phyloP scores from a whole-genome alignment of 2,888 invertebrate species.

The Creontiades dilutus region DNA sequence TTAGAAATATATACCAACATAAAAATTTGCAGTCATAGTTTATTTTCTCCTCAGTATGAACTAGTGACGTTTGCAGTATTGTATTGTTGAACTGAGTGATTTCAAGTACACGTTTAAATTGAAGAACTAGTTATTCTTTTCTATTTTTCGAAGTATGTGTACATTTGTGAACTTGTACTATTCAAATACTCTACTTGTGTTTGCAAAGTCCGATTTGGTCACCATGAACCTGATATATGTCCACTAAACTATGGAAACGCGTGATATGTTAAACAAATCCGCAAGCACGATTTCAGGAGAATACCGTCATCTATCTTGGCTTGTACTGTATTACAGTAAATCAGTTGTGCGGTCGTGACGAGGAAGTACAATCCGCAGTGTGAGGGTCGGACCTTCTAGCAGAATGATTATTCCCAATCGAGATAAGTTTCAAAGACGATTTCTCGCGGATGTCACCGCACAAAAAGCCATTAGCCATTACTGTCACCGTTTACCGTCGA shows the following conservation, averaged over 20 bases:
- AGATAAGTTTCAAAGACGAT: neutral
- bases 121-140: too few relatives aligned
- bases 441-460: conserved; percentile 20
- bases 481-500: conserved; percentile 8
- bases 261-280: neutral
- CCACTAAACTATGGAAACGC: neutral
- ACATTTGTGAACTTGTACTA: too few relatives aligned
- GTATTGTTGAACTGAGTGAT: too few relatives aligned
- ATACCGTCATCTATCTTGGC: neutral
- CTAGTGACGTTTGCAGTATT: too few relatives aligned
- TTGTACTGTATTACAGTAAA: neutral
- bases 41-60: too few relatives aligned
- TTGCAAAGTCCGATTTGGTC: too few relatives aligned
- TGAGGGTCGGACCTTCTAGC: neutral
- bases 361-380: neutral
- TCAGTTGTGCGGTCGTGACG: conserved; percentile 20
- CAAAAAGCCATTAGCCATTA: neutral
- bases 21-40: too few relatives aligned
- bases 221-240: too few relatives aligned
- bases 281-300: neutral
- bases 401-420: neutral
- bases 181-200: too few relatives aligned
- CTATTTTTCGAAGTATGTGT: too few relatives aligned
- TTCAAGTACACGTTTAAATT: too few relatives aligned
- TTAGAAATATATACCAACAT: too few relatives aligned